These are phyloP conservation scores for Coptodon rendalli DNA, from an alignment of 2,113 vertebrate genomes.

Conservation along the genomic window DNA sequence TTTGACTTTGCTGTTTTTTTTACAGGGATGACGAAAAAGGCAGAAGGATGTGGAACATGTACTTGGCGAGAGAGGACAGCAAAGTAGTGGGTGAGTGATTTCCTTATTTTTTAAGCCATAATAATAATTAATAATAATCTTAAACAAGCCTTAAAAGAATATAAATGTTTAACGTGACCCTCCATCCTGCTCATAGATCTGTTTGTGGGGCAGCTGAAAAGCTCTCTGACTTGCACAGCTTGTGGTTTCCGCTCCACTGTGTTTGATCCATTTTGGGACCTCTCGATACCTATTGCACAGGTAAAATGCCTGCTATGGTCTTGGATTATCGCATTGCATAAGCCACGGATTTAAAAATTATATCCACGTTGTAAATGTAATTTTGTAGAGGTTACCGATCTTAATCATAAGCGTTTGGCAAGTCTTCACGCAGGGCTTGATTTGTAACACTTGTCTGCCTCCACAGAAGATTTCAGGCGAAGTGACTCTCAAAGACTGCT, in stretches of 20 bases:
- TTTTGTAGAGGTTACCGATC: not conserved
- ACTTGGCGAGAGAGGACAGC: constrained; percentile 91
- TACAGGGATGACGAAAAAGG: constrained; percentile 89
- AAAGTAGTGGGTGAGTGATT: constrained; percentile 82
- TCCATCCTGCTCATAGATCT: constrained; percentile 72
- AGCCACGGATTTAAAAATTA: not conserved
- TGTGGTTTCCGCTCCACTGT: constrained; percentile 91
- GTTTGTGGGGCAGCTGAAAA: constrained; percentile 96
- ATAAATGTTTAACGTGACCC: not conserved
- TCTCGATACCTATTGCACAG: constrained; percentile 92
- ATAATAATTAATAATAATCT: too few species aligned
- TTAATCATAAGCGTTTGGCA: not conserved
- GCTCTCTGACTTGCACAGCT: constrained; percentile 86
- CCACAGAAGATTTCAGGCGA: constrained; percentile 79
- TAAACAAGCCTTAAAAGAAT: not conserved
- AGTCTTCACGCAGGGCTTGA: not conserved
- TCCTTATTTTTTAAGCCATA: not conserved
- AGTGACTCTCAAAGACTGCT: constrained; percentile 87
- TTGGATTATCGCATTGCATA: not conserved
- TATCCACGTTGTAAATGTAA: not conserved
- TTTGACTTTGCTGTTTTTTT: not conserved
- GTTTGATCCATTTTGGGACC: constrained; percentile 96
- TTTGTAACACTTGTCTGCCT: not conserved
- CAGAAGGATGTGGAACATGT: constrained; percentile 90
- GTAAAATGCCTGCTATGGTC: constrained; percentile 43